Conservation (phyloP, 64 coral and sea anemone species). For the Porites lutea region DNA sequence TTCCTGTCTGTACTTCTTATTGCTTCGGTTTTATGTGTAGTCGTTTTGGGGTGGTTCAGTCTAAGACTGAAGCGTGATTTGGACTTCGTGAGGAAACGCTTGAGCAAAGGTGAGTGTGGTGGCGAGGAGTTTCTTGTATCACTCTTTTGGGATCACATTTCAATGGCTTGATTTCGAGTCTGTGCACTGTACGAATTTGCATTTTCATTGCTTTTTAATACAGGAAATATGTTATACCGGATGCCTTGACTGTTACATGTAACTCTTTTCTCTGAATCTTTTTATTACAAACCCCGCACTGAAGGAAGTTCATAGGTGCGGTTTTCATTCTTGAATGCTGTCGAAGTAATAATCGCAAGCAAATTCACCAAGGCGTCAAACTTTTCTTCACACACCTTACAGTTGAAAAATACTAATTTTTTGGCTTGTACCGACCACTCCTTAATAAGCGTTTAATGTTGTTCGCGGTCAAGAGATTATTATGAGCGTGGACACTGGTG, state of each 20-base stretch:
- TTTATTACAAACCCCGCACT: neutral
- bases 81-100: constrained; percentile 61
- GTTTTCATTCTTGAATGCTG: neutral
- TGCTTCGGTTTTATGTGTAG: constrained; percentile 73
- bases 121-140: neutral
- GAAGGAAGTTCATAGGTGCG: too few relatives aligned
- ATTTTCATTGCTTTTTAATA: constrained; percentile 28
- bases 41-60: constrained; percentile 80
- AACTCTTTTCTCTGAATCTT: neutral
- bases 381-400: neutral
- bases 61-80: constrained; percentile 75
- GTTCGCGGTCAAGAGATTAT: neutral
- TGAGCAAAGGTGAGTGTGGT: constrained; percentile 63
- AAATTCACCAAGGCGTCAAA: neutral
- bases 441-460: constrained; percentile 13
- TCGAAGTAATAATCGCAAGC: neutral
- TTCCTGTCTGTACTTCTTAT: constrained; percentile 71
- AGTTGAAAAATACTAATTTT: neutral
- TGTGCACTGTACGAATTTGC: neutral
- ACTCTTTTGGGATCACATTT: neutral
- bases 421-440: neutral
- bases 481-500: neutral
- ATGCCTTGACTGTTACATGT: neutral
- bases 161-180: neutral
- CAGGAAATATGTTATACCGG: constrained; percentile 1